phyloP scores from a whole-genome alignment of 2,888 invertebrate species.

The Aplocera efformata region DNA sequence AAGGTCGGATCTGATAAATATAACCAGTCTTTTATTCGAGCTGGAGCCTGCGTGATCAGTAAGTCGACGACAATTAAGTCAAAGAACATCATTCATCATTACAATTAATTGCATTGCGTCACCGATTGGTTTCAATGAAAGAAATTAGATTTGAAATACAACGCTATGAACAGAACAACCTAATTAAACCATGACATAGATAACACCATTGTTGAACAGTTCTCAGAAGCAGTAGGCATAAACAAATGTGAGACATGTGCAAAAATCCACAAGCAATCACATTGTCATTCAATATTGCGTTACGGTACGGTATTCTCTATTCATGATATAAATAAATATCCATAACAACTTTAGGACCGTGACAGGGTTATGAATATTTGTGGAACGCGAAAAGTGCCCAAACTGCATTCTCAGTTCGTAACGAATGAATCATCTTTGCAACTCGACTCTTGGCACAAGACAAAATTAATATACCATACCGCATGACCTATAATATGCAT shows the following conservation, averaged over 20 bases:
- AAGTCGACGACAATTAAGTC: slow-evolving; percentile 45
- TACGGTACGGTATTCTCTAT: slow-evolving; percentile 12
- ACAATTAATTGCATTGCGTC: slow-evolving; percentile 41
- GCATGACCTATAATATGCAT: slow-evolving; percentile 49
- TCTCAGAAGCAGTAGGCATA: slow-evolving; percentile 42
- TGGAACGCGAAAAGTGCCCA: slow-evolving; percentile 54
- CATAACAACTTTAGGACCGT: slow-evolving; percentile 11
- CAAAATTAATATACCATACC: slow-evolving; percentile 53
- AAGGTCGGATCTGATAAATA: slow-evolving; percentile 62
- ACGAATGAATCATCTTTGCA: slow-evolving; percentile 63
- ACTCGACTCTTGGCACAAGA: slow-evolving; percentile 60
- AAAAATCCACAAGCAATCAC: slow-evolving; percentile 53
- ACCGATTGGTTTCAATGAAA: slow-evolving; percentile 27
- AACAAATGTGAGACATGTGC: slow-evolving; percentile 47
- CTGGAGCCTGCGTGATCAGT: slow-evolving; percentile 40
- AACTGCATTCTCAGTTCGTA: slow-evolving; percentile 64
- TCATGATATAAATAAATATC: slow-evolving; percentile 1
- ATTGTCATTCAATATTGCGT: slow-evolving; percentile 32
- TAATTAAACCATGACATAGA: slow-evolving; percentile 32
- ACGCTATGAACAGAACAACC: slow-evolving; percentile 28
- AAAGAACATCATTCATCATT: slow-evolving; percentile 39
- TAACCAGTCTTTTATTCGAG: slow-evolving; percentile 41
- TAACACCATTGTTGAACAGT: slow-evolving; percentile 41
- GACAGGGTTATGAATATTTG: slow-evolving; percentile 43
- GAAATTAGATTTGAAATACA: slow-evolving; percentile 27